These are phyloP conservation scores for Mycetomoellerius zeteki DNA, from an alignment of 1,140 invertebrate genomes.

Conservation along the genomic window DNA sequence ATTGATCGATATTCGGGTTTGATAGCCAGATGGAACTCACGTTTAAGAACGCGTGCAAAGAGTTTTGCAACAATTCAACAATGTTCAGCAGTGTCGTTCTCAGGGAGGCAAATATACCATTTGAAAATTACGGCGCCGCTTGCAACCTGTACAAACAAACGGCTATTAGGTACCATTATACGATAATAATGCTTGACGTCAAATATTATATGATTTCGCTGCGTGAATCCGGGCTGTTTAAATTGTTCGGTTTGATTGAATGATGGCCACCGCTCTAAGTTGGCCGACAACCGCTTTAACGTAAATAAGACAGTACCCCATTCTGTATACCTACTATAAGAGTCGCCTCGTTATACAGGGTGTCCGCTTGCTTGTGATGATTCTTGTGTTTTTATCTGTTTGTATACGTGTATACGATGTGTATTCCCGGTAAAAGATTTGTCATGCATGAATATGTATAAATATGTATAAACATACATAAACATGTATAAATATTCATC, in stretches of 20 bases:
- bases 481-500: too few relatives aligned
- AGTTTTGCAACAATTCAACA: constrained; percentile 65
- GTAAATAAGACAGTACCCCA: constrained; percentile 82
- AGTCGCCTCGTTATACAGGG: constrained; percentile 76
- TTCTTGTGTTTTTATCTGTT: neutral
- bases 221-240: constrained; percentile 83
- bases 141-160: constrained; percentile 81
- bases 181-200: constrained; percentile 84
- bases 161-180: constrained; percentile 80
- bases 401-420: neutral
- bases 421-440: too few relatives aligned
- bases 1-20: too few relatives aligned
- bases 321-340: constrained; percentile 65
- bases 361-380: constrained; percentile 43
- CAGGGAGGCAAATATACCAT: constrained; percentile 67
- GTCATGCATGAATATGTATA: too few relatives aligned
- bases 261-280: constrained; percentile 82
- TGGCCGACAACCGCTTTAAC: constrained; percentile 83
- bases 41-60: constrained; percentile 12
- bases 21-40: neutral
- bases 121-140: constrained; percentile 78
- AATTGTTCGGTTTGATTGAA: constrained; percentile 84
- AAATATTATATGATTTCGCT: constrained; percentile 84
- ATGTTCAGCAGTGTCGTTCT: constrained; percentile 70
- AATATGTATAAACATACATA: too few relatives aligned